Percentiles rank a stretch among this genome's conserved stretches.
Evolutionary conservation across 2,113 vertebrate genomes (phyloP).

Genomic region (Lutjanus erythropterus): DNA sequence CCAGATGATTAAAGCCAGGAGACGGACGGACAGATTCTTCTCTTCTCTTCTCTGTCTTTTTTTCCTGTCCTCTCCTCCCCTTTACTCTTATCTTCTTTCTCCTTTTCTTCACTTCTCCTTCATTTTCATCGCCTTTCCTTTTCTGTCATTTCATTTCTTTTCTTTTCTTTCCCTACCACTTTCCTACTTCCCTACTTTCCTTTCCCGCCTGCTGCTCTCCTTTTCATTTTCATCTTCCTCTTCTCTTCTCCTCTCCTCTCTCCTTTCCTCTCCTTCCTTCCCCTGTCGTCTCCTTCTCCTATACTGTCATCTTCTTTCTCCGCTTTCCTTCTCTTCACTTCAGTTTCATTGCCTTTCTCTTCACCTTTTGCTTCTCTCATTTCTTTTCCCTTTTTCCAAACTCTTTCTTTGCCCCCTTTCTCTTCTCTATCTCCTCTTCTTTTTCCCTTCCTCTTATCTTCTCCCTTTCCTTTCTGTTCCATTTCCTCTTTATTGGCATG

Average conservation of each 20-base stretch:
- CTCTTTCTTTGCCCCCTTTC: rapidly evolving
- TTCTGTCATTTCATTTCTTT: background rate
- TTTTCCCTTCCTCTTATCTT: too few species aligned
- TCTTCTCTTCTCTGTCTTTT: background rate
- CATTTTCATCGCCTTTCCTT: too few species aligned
- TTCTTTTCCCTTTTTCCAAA: rapidly evolving
- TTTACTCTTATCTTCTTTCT: too few species aligned
- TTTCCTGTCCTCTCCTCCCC: too few species aligned
- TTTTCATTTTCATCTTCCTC: background rate
- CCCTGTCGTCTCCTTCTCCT: background rate
- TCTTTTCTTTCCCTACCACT: too few species aligned
- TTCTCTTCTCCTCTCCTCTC: background rate
- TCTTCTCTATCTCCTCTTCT: background rate
- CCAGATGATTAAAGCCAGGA: conserved; percentile 23
- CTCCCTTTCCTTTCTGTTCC: background rate
- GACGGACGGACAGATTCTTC: background rate
- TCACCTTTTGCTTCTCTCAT: background rate
- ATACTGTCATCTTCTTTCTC: too few species aligned
- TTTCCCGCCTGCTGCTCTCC: too few species aligned
- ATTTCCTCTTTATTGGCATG: too few species aligned
- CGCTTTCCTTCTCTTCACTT: background rate
- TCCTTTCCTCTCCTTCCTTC: background rate
- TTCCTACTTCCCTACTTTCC: too few species aligned
- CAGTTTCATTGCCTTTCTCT: background rate
- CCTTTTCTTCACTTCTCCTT: too few species aligned